A percentile compares a stretch with the other conserved stretches of the same genome.
phyloP scores from a whole-genome alignment of 2,113 vertebrate genomes.

The Hippopotamus amphibius region DNA sequence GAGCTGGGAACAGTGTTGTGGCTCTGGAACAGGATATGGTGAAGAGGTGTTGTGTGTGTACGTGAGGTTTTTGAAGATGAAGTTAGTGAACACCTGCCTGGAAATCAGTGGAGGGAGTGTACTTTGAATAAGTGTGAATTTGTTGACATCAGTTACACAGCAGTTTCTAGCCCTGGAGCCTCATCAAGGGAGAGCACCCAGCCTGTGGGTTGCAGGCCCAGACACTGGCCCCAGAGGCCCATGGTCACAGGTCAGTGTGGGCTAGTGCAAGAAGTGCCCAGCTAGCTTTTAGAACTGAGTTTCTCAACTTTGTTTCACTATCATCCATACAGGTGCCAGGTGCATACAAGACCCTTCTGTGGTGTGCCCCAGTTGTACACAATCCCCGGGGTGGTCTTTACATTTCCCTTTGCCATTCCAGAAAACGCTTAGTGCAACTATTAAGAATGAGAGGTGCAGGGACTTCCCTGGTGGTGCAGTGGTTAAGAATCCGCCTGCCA shows the following conservation, averaged over 20 bases:
- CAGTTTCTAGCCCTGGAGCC: background rate
- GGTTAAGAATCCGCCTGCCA: too few species aligned
- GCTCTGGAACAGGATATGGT: background rate
- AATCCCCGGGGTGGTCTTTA: background rate
- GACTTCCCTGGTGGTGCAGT: too few species aligned
- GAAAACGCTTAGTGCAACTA: background rate
- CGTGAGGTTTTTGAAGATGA: background rate
- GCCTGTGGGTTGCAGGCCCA: too few species aligned
- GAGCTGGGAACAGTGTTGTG: background rate
- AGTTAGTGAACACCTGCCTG: background rate
- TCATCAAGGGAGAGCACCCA: background rate
- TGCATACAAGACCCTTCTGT: fast-evolving
- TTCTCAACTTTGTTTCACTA: background rate
- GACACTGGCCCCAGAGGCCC: background rate
- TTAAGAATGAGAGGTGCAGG: background rate
- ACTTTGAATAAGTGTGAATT: background rate
- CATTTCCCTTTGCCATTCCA: background rate
- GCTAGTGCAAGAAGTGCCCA: background rate
- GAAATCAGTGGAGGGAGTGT: background rate
- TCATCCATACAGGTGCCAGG: background rate
- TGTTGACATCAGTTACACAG: background rate
- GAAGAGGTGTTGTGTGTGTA: background rate
- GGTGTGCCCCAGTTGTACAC: fast-evolving
- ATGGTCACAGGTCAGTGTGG: background rate
- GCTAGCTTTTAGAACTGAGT: background rate